phyloP scores from a whole-genome alignment of 1,140 invertebrate species.

The Bombus balteatus region DNA sequence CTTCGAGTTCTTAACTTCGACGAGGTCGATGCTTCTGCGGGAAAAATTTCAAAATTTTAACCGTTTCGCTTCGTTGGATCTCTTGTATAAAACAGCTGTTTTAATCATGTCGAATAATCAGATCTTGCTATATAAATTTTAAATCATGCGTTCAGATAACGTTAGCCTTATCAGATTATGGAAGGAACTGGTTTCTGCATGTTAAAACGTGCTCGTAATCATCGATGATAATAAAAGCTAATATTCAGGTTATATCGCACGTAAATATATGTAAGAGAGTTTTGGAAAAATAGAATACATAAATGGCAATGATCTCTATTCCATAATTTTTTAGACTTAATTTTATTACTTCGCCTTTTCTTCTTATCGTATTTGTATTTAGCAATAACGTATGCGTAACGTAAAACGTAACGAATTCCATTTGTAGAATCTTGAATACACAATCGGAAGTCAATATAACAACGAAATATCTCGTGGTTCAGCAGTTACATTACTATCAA shows the following conservation, averaged over 20 bases:
- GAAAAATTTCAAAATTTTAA: slow-evolving; percentile 40
- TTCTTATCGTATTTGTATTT: neutral
- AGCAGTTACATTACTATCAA: neutral
- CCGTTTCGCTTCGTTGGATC: slow-evolving; percentile 13
- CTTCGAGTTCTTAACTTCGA: slow-evolving; percentile 55
- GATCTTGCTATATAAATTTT: neutral
- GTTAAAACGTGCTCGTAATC: neutral
- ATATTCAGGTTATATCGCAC: neutral
- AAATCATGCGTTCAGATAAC: neutral
- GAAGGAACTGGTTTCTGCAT: neutral
- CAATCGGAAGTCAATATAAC: neutral
- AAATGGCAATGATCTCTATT: neutral
- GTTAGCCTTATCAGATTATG: neutral
- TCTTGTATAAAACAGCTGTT: slow-evolving; percentile 25
- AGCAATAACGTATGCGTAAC: neutral
- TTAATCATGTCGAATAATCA: slow-evolving; percentile 1
- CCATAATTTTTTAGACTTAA: neutral
- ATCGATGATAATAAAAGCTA: neutral
- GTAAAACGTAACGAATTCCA: neutral
- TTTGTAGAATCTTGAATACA: neutral
- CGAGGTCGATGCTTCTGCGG: slow-evolving; percentile 33
- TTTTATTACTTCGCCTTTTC: no score
- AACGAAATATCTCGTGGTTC: neutral
- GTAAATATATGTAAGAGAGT: neutral
- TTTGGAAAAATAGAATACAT: neutral